Evolutionary conservation across 2,797 vertebrate genomes (phyloP), one percentile per base, ranked within the genome.

Genomic region (Anableps anableps): DNA sequence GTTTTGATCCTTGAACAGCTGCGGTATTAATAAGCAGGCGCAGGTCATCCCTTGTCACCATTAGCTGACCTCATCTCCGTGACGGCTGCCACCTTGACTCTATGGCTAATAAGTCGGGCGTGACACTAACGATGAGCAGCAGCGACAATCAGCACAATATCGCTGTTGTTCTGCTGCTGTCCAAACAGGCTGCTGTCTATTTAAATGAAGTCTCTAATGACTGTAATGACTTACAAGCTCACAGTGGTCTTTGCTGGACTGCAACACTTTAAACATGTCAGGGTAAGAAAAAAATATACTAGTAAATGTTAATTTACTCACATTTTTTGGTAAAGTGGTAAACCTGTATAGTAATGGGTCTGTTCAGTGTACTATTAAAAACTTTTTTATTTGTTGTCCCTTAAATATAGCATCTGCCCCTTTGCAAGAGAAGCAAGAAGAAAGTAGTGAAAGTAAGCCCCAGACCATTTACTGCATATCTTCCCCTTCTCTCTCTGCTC

Each of bases 121-220:
- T 92, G 91, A 95, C 92, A 91, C 86, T 95, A 95, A 96, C 93
- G 92, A 95, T 92, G 92, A 94, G 85, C 89, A 93, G 93, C 93
- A 88, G 88, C 48, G 88, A 88, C 75, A 80, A 80, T 80, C 75
- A n/a, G 85, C 74, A 87, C 77, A 48, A 80, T 64, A 10, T 75
- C 17, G 8, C 80, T 0, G 31, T 84, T 78, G 68, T 83, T 34
- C 78, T n/a, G 7, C 79, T 17, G 74, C 81, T 62, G 83, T 92
- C 89, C 91, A 88, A 93, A 83, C 86, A 91, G 85, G 82, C 82
- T 89, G 75, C 84, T 88, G 89, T 92, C 88, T 70, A 4, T 89
- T 86, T 81, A 75, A 80, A 88, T 84, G 77, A 88, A 74, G 68
- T 60, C 86, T 72, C 72, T 82, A 88, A 90, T 88, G 84, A 85